Percentiles rank a stretch among this genome's conserved stretches.
Conservation (phyloP, 2,113 vertebrate species). For the Vulpes ferrilata region DNA sequence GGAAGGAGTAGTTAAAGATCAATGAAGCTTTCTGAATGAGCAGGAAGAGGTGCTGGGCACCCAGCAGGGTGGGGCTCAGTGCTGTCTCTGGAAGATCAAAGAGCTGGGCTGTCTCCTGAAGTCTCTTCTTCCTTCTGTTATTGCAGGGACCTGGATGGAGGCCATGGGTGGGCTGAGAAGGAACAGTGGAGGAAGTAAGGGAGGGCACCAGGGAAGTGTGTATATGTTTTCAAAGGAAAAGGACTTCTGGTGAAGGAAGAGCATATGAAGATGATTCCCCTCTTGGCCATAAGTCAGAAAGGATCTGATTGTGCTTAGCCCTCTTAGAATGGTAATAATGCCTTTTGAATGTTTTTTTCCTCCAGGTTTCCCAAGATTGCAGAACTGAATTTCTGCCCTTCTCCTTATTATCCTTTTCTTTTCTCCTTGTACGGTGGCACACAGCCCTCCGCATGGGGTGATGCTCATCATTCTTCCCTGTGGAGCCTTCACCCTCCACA, state of each 20-base stretch:
- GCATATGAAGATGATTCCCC: not conserved
- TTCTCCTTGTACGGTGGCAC: not conserved
- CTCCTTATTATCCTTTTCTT: not conserved
- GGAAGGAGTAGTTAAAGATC: conserved; percentile 59
- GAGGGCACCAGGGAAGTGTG: not conserved
- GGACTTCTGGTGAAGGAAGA: not conserved
- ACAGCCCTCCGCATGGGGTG: fast-evolving
- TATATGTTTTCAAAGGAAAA: not conserved
- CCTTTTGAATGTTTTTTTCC: not conserved
- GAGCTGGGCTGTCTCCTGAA: not conserved
- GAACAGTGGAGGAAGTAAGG: not conserved
- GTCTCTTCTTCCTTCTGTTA: conserved; percentile 21
- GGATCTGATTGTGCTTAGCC: not conserved
- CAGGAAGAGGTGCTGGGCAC: conserved; percentile 61
- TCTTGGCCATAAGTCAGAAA: not conserved
- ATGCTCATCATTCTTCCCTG: not conserved
- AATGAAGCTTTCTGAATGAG: conserved; percentile 45
- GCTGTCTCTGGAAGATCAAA: conserved; percentile 46
- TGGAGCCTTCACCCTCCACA: not conserved
- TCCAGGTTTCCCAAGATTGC: not conserved
- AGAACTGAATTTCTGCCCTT: not conserved
- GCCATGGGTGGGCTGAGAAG: not conserved
- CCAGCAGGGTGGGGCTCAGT: not conserved
- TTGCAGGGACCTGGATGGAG: not conserved
- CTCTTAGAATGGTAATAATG: not conserved